Evolutionary conservation across 2,797 vertebrate genomes (phyloP), one percentile per base, ranked within the genome.

Genomic region (Choloepus didactylus): DNA sequence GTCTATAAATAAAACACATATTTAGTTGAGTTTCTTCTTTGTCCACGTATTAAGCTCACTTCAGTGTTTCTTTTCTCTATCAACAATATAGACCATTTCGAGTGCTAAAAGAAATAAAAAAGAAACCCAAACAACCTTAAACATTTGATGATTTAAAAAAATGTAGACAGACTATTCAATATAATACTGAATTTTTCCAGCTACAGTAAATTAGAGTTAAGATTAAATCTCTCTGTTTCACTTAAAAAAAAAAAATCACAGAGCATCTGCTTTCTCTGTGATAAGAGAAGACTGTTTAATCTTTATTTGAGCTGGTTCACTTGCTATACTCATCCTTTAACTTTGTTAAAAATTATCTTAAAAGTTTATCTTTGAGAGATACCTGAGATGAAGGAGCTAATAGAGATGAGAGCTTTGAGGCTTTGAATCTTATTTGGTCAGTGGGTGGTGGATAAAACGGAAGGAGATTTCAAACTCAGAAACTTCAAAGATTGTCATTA

Each of bases 301-400:
- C 89, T 96, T 97, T 94, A 95, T 94, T 87, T 93, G 88, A 97
- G 92, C 75, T 76, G 83, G 75, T 91, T 93, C 75, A 14, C 59
- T 94, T 95, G 86, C 92, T 89, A 91, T 91, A 49, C 38, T 84
- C 80, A 95, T 97, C 86, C 66, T 84, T 97, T 92, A 94, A 84
- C 91, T 97, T 96, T 94, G 92, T 96, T 97, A 91, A 95, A 91
- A 84, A 69, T 95, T 96, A 89, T 96, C 92, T 93, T 95, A 51
- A 73, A 93, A 93, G 80, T 95, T 97, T 94, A 95, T 95, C 97
- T 75, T 95, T 95, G 83, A 84, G 76, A 87, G 73, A 89, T 95
- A 84, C 96, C 83, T 91, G 84, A 96, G 95, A 96, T 87, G 94
- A 93, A 93, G 64, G 73, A 80, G 49, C 94, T 92, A 89, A 97